These are phyloP conservation scores for Limnephilus marmoratus DNA, from an alignment of 2,888 invertebrate genomes.

Conservation along the genomic window DNA sequence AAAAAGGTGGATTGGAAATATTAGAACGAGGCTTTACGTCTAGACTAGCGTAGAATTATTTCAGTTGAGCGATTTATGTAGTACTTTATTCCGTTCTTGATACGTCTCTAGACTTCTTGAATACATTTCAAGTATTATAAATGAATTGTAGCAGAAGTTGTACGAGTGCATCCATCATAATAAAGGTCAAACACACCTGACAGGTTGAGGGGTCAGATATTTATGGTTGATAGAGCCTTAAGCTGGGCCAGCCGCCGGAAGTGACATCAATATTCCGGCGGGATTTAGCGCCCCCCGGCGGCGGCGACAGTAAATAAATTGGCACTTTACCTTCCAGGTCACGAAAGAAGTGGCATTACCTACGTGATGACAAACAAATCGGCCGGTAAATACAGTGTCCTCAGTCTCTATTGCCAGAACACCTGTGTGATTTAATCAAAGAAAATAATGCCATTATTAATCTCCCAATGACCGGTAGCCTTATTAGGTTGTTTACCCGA, in stretches of 20 bases:
- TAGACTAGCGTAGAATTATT: no score
- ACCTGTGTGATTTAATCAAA: conserved; percentile 44
- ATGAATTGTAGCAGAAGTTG: background rate
- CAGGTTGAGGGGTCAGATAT: conserved; percentile 42
- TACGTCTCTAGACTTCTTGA: background rate
- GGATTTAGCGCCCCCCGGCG: conserved; percentile 48
- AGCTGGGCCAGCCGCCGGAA: conserved; percentile 37
- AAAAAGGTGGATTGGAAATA: no score
- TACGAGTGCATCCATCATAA: conserved; percentile 32
- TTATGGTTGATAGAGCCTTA: conserved; percentile 53
- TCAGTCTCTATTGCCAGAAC: background rate
- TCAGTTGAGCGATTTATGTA: background rate
- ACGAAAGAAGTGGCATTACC: conserved; percentile 53
- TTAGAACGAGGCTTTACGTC: background rate
- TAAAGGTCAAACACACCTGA: background rate
- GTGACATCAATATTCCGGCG: conserved; percentile 51
- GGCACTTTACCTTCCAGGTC: conserved; percentile 59
- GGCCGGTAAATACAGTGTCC: conserved; percentile 33
- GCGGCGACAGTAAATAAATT: conserved; percentile 63
- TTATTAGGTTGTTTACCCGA: background rate
- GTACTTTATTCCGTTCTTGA: background rate
- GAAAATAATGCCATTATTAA: background rate
- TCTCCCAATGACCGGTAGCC: background rate
- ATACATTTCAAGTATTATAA: background rate
- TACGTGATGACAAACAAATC: conserved; percentile 60